phyloP scores from a whole-genome alignment of 2,113 vertebrate species.

The Picathartes gymnocephalus region DNA sequence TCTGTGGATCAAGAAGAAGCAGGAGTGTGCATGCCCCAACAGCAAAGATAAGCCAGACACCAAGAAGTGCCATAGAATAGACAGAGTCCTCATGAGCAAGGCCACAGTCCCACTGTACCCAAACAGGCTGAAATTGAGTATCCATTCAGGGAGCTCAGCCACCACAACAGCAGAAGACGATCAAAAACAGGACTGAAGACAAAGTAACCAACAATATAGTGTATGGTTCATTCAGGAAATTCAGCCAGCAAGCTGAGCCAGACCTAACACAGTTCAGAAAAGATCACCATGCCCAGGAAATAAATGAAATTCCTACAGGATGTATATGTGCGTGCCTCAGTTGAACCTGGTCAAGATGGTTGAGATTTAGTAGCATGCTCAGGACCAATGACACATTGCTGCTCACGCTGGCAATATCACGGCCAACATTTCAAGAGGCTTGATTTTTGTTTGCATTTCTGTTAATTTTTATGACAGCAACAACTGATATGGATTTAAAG shows the following conservation, averaged over 20 bases:
- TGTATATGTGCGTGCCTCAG: too few relatives aligned
- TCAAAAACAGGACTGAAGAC: not conserved
- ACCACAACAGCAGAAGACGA: not conserved
- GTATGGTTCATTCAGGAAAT: not conserved
- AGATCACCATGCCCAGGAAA: not conserved
- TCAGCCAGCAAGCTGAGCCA: not conserved
- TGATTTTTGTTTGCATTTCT: not conserved
- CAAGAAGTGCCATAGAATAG: not conserved
- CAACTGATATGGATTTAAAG: not conserved
- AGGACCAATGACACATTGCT: not conserved
- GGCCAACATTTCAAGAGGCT: not conserved
- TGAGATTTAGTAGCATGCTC: not conserved
- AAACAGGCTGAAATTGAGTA: not conserved
- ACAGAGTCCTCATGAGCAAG: not conserved
- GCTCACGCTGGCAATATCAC: not conserved
- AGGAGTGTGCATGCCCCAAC: not conserved
- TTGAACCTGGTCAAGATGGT: not conserved
- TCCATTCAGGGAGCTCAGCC: not conserved
- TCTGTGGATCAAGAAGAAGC: not conserved
- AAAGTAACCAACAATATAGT: not conserved
- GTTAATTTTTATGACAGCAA: not conserved
- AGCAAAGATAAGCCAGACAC: not conserved
- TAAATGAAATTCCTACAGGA: not conserved
- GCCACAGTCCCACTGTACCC: not conserved
- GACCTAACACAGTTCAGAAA: not conserved